Evolutionary conservation across 2,113 vertebrate genomes (phyloP), one percentile per base, ranked within the genome.

Genomic region (Bujurquina vittata): DNA sequence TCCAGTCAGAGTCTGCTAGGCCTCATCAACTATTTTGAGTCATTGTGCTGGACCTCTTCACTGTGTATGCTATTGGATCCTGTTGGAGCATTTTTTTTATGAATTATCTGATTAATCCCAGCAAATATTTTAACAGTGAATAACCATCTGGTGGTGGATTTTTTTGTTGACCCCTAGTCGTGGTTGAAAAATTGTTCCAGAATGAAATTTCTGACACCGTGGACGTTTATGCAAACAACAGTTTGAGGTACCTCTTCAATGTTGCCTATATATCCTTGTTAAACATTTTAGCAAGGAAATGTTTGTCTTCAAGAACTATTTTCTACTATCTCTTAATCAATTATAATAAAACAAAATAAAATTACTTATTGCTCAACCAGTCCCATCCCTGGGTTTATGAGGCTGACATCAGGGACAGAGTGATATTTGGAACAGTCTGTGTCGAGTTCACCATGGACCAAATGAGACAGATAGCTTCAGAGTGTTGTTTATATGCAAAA

Each of bases 191-290:
- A 43, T 65, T 43, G 62, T 65, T n/a, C 7, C n/a, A 23, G 0
- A 37, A 62, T 37, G 3, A 62, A 62, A 62, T 62, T 62, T 62
- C 18, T n/a, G 33, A 43, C 37, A 65, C 17, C 0, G 7, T 0
- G 14, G 37, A 23, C 0, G 14, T 49, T 33, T 17, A 49, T 2
- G 14, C 7, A 3, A 14, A 18, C 0, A 0, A 22, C 0, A 14
- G 14, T 67, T 46, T 67, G 22, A 67, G 4, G 0, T 43, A 17
- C 22, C 62, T 65, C 35, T 65, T 40, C 35, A 63, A 12, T n/a
- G 3, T 1, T 67, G 37, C 35, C 40, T 37, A 65, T 11, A 65
- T 40, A 1, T 23, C 22, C 35, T 63, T 63, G 0, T 11, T 63
- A 23, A 15, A 65, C 43, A 23, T 43, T 26, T 35, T 65, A 37